Evolutionary conservation across 1,140 invertebrate species (phyloP).

Genomic region (Brachionus asplanchnoidis): DNA sequence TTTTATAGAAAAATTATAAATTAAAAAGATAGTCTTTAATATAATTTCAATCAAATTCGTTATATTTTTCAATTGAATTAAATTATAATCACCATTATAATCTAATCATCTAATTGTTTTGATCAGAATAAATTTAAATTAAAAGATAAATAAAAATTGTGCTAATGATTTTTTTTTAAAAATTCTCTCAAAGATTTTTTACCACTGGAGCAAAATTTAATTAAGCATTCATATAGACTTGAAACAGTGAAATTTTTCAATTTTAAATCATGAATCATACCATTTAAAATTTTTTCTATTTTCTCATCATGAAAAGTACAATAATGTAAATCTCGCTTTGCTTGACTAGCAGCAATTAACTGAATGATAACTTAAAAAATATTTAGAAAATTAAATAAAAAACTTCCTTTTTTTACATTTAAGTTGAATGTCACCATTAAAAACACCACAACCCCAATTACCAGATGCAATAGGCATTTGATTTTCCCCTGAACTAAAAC

Average conservation of each 20-base stretch:
- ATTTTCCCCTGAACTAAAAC: background rate
- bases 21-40: too few species aligned
- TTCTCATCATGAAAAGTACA: background rate
- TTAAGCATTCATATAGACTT: background rate
- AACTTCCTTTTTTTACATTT: slow-evolving; percentile 54
- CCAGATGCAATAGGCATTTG: slow-evolving; percentile 70
- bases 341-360: background rate
- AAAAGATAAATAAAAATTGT: too few species aligned
- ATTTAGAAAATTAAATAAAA: background rate
- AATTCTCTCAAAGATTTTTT: background rate
- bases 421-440: slow-evolving; percentile 73
- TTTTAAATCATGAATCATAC: background rate
- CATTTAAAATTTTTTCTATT: background rate
- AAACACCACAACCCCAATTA: slow-evolving; percentile 95
- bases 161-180: background rate
- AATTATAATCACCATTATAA: too few species aligned
- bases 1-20: too few species aligned
- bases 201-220: too few species aligned
- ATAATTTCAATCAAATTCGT: too few species aligned
- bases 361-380: background rate
- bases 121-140: too few species aligned
- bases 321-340: background rate
- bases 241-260: background rate
- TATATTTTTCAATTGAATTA: too few species aligned
- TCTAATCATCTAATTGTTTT: too few species aligned